A percentile compares a stretch with the other conserved stretches of the same genome.
These are phyloP conservation scores for Hedychridium roseum DNA, from an alignment of 2,888 invertebrate species.

Conservation along the genomic window DNA sequence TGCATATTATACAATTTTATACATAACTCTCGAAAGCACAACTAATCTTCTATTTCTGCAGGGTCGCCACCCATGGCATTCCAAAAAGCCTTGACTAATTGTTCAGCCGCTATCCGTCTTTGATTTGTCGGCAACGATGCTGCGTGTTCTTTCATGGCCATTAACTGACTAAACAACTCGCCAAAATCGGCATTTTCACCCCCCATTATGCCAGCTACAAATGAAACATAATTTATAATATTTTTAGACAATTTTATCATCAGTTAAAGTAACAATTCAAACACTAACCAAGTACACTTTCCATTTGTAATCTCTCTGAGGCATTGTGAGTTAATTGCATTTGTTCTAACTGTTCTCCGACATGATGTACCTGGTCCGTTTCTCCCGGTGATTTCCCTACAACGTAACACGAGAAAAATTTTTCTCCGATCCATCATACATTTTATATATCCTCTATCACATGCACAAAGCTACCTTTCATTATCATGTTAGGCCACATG, in stretches of 20 bases:
- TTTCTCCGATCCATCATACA: neutral
- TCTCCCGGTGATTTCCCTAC: slow-evolving; percentile 32
- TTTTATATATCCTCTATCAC: neutral
- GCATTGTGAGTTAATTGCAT: slow-evolving; percentile 42
- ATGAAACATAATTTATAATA: slow-evolving; percentile 2
- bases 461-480: too few species aligned
- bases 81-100: slow-evolving; percentile 79
- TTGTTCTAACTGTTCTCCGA: slow-evolving; percentile 53
- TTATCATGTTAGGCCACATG: slow-evolving; percentile 74
- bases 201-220: slow-evolving; percentile 57
- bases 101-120: slow-evolving; percentile 75
- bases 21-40: neutral
- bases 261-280: too few species aligned
- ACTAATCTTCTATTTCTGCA: slow-evolving; percentile 69
- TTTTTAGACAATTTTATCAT: slow-evolving; percentile 3
- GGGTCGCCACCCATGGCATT: slow-evolving; percentile 77
- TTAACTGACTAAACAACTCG: slow-evolving; percentile 72
- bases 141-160: slow-evolving; percentile 74
- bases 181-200: slow-evolving; percentile 67
- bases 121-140: slow-evolving; percentile 70
- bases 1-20: neutral
- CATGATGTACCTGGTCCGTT: slow-evolving; percentile 32
- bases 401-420: slow-evolving; percentile 12
- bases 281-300: slow-evolving; percentile 52
- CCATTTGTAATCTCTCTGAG: slow-evolving; percentile 48